Conservation (phyloP, 92 coral and sea anemone species). For the Paramuricea clavata region DNA sequence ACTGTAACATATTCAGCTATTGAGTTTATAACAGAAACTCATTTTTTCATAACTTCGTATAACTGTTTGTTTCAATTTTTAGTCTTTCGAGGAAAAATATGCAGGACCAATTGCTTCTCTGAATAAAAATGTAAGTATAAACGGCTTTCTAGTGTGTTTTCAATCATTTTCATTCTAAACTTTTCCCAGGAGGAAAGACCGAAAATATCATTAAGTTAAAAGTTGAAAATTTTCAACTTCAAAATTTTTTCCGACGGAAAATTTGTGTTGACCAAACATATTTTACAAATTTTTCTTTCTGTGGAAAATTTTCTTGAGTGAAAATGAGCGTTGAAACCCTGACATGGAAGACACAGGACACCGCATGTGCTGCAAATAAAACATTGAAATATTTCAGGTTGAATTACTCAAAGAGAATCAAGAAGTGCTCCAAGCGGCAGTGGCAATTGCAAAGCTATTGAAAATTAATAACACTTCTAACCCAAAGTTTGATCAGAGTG, state of each 20-base stretch:
- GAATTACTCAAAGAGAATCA: constrained; percentile 25
- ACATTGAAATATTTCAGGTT: not conserved
- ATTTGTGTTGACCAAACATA: no score
- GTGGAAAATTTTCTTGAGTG: no score
- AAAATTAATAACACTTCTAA: constrained; percentile 78
- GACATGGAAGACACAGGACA: no score
- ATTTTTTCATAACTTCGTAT: not conserved
- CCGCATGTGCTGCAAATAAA: no score
- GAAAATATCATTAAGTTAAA: not conserved
- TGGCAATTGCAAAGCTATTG: constrained; percentile 77
- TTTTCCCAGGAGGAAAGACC: no score
- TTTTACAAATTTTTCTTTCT: no score
- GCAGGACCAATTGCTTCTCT: not conserved
- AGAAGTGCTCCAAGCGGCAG: constrained; percentile 31
- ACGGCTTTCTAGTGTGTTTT: not conserved
- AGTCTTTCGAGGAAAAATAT: constrained; percentile 21
- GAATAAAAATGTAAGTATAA: constrained; percentile 20
- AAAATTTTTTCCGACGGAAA: no score
- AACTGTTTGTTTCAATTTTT: not conserved
- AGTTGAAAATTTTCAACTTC: no score
- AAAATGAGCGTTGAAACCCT: no score
- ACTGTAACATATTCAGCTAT: not conserved
- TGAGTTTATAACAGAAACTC: no score
- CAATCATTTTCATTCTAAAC: not conserved
- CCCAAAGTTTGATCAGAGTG: constrained; percentile 72